Evolutionary conservation across 1,140 invertebrate species (phyloP), one percentile per base, ranked within the genome.

Genomic region (Aphelenchoides fujianensis): DNA sequence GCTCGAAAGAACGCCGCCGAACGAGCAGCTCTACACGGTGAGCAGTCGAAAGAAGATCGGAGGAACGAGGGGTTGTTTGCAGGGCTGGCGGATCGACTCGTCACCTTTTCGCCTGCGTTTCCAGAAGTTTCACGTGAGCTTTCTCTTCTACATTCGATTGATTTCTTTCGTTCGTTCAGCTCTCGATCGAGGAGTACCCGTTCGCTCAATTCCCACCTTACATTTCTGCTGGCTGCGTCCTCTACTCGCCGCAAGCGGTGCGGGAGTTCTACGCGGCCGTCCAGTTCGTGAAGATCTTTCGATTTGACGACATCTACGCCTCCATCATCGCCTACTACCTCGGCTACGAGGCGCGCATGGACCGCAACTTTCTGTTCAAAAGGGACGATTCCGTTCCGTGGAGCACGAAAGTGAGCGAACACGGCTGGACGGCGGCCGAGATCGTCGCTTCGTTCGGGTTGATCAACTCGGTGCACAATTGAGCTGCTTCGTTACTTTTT

Each of bases 221-320:
- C 48, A 81, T 84, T 28, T 63, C 79, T 3, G 81, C 72, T 35
- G 81, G 81, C 12, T 77, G 72, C 12, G 82, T 82, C 7, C 62
- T 82, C 9, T 48, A 82, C 1, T 69, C 81, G 23, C 53, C 64
- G 7, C 76, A 70, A 68, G 75, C 82, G 1, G 61, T 81, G n/a
- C 16, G 31, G 23, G 73, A 79, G 55, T 82, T 82, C 64, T 78
- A 78, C 61, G 23, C 41, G 19, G 80, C 76, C 16, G 70, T 74
- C 28, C 66, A 82, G 62, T 55, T 82, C 52, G 27, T 76, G 2
- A 28, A 61, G 41, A 32, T 78, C 30, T 82, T 75, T 61, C 70
- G 67, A 23, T 79, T 82, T 63, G 81, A 82, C 59, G 81, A 82
- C 48, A 61, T 82, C 61, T 82, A 76, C 69, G 68, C 2, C 72